These are phyloP conservation scores for Chitala chitala DNA, from an alignment of 2,113 vertebrate genomes.

Conservation along the genomic window DNA sequence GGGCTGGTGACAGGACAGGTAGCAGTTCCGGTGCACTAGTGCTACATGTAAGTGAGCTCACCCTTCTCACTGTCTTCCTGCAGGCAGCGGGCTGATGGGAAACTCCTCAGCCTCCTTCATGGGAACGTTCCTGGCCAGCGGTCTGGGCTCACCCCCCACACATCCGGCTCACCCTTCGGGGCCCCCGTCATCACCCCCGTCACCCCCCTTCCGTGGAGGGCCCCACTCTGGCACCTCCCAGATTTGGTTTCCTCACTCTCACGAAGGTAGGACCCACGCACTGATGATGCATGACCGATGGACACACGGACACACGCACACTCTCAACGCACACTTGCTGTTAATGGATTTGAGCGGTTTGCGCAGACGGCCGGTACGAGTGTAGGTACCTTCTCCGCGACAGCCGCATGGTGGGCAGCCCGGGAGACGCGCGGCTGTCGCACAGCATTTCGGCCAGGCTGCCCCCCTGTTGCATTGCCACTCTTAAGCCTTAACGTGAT, in stretches of 20 bases:
- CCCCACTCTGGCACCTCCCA: conserved; percentile 84
- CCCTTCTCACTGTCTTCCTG: conserved; percentile 19
- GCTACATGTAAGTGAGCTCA: not conserved
- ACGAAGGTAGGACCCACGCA: conserved; percentile 77
- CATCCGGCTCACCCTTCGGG: conserved; percentile 71
- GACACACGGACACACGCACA: not conserved
- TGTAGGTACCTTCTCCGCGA: not conserved
- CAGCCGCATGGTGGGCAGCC: not conserved
- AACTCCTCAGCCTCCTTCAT: conserved; percentile 84
- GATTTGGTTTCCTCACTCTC: conserved; percentile 96
- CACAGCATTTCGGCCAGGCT: no score
- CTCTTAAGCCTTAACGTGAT: not conserved
- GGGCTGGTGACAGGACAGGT: not conserved
- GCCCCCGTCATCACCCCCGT: conserved; percentile 75
- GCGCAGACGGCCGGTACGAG: not conserved
- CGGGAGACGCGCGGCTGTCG: not conserved
- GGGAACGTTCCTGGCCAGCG: conserved; percentile 90
- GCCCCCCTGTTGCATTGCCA: not conserved
- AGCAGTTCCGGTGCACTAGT: not conserved
- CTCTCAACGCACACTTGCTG: not conserved
- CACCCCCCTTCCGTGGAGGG: conserved; percentile 76
- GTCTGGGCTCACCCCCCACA: conserved; percentile 77
- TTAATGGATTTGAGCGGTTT: not conserved
- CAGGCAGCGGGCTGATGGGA: conserved; percentile 72
- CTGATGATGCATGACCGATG: not conserved